A percentile compares a stretch with the other conserved stretches of the same genome.
These are phyloP conservation scores for Pangasius krempfi DNA, from an alignment of 2,797 vertebrate genomes.

Conservation along the genomic window DNA sequence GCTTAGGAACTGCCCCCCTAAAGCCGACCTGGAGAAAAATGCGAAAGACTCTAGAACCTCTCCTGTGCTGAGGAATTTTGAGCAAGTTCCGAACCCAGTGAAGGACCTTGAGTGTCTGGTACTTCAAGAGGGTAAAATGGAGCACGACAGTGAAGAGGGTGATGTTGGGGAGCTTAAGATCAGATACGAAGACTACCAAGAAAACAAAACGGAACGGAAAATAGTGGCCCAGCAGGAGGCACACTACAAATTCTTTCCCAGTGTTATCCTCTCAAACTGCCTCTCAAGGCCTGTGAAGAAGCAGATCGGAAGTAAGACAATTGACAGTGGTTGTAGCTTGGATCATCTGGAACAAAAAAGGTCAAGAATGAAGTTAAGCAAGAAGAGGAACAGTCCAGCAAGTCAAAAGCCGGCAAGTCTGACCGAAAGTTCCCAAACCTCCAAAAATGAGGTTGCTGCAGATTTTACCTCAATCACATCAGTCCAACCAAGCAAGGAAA, in stretches of 20 bases:
- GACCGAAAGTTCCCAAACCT: constrained; percentile 71
- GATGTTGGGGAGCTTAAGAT: constrained; percentile 95
- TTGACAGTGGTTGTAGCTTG: constrained; percentile 72
- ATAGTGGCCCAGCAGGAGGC: constrained; percentile 93
- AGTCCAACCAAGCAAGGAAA: constrained; percentile 52
- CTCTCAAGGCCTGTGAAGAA: constrained; percentile 87
- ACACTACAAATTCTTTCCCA: constrained; percentile 98
- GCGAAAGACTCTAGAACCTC: constrained; percentile 67
- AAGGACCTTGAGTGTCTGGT: constrained; percentile 65
- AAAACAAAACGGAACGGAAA: constrained; percentile 90
- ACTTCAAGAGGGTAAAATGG: constrained; percentile 63
- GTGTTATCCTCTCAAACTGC: constrained; percentile 98
- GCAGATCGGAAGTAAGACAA: constrained; percentile 65
- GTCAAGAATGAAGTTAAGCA: constrained; percentile 85
- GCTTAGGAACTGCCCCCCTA: constrained; percentile 71
- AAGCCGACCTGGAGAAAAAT: constrained; percentile 70
- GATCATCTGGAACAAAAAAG: constrained; percentile 80
- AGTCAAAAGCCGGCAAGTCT: constrained; percentile 67
- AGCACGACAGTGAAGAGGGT: constrained; percentile 80
- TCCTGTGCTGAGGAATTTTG: constrained; percentile 66
- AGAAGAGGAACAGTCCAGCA: constrained; percentile 76
- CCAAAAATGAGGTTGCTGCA: constrained; percentile 61
- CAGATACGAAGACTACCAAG: constrained; percentile 96
- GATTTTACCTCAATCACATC: constrained; percentile 60
- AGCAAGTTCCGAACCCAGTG: constrained; percentile 61